Evolutionary conservation across 2,113 vertebrate genomes (phyloP).

Genomic region (Calidris pugnax): DNA sequence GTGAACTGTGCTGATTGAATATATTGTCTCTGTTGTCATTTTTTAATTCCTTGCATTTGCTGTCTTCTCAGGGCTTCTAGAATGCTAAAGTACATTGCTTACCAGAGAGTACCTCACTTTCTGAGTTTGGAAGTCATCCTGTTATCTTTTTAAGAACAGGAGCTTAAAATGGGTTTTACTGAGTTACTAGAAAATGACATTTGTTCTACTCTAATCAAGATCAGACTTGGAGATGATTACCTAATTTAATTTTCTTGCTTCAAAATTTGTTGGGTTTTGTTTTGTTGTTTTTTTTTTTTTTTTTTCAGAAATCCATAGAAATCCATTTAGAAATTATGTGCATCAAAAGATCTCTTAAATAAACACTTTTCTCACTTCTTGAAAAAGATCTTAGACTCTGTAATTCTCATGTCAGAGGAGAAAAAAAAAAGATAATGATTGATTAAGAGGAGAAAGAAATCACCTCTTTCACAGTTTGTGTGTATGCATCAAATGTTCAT

Average conservation of each 20-base stretch:
- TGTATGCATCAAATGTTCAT: background rate
- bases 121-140: background rate
- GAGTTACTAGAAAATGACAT: background rate
- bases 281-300: background rate
- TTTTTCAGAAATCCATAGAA: background rate
- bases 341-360: background rate
- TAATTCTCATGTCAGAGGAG: background rate
- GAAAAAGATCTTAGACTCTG: background rate
- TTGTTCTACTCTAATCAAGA: background rate
- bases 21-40: background rate
- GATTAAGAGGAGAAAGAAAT: background rate
- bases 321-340: background rate
- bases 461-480: background rate
- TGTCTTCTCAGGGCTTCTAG: background rate
- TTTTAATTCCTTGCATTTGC: background rate
- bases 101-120: background rate
- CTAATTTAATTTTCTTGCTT: background rate
- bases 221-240: background rate
- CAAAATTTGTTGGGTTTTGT: background rate
- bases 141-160: background rate
- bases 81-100: background rate
- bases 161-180: background rate
- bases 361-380: background rate
- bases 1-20: background rate
- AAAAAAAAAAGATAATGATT: background rate